Base-by-base conservation (phyloP, 2,888 invertebrate genomes). In the Hemicrepidius hirtus region DNA sequence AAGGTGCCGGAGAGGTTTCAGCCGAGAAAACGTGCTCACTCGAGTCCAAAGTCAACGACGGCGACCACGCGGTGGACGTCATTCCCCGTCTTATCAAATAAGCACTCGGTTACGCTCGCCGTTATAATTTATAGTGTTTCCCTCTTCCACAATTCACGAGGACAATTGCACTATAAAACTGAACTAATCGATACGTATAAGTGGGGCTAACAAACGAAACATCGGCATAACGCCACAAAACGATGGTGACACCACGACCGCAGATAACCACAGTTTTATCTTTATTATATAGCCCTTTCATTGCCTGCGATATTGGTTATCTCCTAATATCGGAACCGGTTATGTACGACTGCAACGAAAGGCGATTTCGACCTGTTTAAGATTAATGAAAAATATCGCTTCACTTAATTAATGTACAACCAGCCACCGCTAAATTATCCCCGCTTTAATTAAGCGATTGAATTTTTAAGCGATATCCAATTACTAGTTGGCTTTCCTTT, bases 11-110 rank as follows among this genome's bases (percentile, higher is more conserved):
- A 55, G 40, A 63, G 13, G 44, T 64, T 71, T 72, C 69, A 68
- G 49, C 60, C 28, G 59, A 21, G 59, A 16, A 71, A 75, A 75
- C 75, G 77, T 75, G 76, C 69, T 73, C 53, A 59, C 63, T 74
- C 71, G 66, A 74, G 67, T 57, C 53, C 32, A 32, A 32, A n/a
- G 53, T 18, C 35, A 37, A 16, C 35, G 37, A 18, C 32, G 32
- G 32, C 37, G 57, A 57, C 37, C 57, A 57, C 57, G 57, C 57
- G 57, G 57, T 20, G 57, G 57, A 37, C 57, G 35, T 35, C 57
- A 57, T 57, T 16, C 37, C 20, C n/a, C 37, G 6, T 57, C 18
- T 44, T 44, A 53, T 53, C 28, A 21, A 49, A 49, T 21, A 10
- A 49, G 21, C 49, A 18, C 46, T 46, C 53, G 32, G 44, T 55